A percentile compares a stretch with the other conserved stretches of the same genome.
These are phyloP conservation scores for Apis laboriosa DNA, from an alignment of 1,140 invertebrate species.

Conservation along the genomic window DNA sequence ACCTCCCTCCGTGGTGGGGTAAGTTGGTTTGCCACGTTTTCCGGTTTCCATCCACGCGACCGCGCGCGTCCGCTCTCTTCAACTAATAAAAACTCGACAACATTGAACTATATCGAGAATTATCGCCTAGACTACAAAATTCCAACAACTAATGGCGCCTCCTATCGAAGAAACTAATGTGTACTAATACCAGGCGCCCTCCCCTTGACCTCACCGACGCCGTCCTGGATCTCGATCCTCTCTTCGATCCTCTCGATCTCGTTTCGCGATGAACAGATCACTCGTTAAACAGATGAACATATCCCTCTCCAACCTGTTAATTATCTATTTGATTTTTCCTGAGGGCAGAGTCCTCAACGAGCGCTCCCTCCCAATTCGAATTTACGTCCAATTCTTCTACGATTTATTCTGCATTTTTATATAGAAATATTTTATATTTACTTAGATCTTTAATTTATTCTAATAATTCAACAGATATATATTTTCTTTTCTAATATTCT, in stretches of 20 bases:
- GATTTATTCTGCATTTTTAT: too few relatives aligned
- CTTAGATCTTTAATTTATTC: too few relatives aligned
- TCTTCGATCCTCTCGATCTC: slow-evolving; percentile 18
- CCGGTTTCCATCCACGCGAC: slow-evolving; percentile 32
- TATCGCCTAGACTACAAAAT: slow-evolving; percentile 79
- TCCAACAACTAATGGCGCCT: slow-evolving; percentile 80
- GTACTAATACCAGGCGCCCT: slow-evolving; percentile 81
- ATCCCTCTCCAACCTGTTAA: background rate
- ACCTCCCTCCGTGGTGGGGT: background rate
- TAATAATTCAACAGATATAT: too few relatives aligned
- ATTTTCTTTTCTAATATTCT: too few relatives aligned
- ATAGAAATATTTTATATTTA: too few relatives aligned
- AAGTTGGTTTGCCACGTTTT: slow-evolving; percentile 25
- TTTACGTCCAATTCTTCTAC: too few relatives aligned
- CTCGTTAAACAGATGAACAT: too few relatives aligned
- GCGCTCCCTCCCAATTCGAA: too few relatives aligned
- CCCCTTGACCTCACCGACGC: slow-evolving; percentile 72
- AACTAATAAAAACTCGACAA: slow-evolving; percentile 75
- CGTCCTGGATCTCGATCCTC: slow-evolving; percentile 44
- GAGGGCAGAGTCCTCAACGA: background rate
- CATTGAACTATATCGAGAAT: slow-evolving; percentile 78
- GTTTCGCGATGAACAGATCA: background rate
- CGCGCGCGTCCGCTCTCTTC: slow-evolving; percentile 41
- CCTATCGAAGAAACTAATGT: slow-evolving; percentile 77
- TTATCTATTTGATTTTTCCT: background rate